Evolutionary conservation across 2,113 vertebrate species (phyloP).

Genomic region (Phodopus roborovskii): DNA sequence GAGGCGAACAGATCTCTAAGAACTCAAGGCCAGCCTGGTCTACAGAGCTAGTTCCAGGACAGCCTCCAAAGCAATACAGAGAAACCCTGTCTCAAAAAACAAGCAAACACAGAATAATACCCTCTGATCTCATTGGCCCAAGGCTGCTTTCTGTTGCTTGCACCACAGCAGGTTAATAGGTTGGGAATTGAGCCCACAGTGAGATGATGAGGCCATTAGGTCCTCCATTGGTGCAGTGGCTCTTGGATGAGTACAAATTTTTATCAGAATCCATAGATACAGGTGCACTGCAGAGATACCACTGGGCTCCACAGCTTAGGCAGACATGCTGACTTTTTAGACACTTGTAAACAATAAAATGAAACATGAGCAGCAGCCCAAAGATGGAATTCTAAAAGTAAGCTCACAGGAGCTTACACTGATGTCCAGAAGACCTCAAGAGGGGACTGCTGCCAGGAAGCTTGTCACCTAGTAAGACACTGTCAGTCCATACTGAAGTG

Average conservation of each 20-base stretch:
- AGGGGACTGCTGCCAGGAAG: not conserved
- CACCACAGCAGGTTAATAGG: not conserved
- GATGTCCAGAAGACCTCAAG: conserved; percentile 30
- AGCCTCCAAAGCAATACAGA: no score
- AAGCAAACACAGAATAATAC: not conserved
- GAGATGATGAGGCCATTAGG: not conserved
- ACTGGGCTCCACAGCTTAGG: conserved; percentile 8
- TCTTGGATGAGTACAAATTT: conserved; percentile 40
- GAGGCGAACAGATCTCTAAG: no score
- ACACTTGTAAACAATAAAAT: conserved; percentile 25
- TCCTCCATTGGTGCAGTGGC: not conserved
- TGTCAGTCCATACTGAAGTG: not conserved
- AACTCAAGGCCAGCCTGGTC: no score
- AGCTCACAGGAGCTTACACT: not conserved
- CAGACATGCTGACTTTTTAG: conserved; percentile 7
- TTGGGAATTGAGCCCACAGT: not conserved
- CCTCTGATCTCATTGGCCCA: not conserved
- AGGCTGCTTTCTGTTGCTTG: not conserved
- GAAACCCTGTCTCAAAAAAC: no score
- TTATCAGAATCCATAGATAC: not conserved
- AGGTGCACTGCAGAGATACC: conserved; percentile 36
- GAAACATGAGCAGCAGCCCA: conserved; percentile 21
- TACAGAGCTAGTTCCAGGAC: no score
- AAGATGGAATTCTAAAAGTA: not conserved
- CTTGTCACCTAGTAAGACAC: not conserved